These are phyloP conservation scores for Rhaphigaster nebulosa DNA, from an alignment of 2,888 invertebrate genomes.

Conservation along the genomic window DNA sequence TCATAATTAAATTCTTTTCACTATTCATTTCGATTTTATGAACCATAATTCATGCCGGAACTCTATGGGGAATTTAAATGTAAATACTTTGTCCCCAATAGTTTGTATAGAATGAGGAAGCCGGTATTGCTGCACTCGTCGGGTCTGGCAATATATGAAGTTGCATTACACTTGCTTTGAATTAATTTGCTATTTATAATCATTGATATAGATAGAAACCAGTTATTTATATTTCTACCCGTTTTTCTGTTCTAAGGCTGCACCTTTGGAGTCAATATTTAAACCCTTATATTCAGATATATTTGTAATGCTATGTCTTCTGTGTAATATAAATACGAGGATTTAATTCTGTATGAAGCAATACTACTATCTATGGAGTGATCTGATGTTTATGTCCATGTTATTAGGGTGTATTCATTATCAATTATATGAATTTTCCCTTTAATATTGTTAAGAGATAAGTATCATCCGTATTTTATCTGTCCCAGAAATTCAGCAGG, in stretches of 20 bases:
- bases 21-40: not conserved
- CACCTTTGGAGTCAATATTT: not conserved
- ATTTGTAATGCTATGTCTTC: not conserved
- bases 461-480: not conserved
- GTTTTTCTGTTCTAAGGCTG: not conserved
- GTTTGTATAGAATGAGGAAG: not conserved
- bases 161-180: not conserved
- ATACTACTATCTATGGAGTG: not conserved
- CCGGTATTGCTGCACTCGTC: not conserved
- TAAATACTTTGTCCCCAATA: not conserved
- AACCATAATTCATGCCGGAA: not conserved
- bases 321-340: not conserved
- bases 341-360: not conserved
- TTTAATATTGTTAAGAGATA: not conserved
- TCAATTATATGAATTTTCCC: not conserved
- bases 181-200: not conserved
- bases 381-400: not conserved
- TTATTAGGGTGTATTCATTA: not conserved
- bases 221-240: not conserved
- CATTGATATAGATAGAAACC: not conserved
- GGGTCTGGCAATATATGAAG: not conserved
- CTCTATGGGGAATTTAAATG: not conserved
- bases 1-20: not conserved
- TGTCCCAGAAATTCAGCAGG: not conserved
- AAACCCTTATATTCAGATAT: not conserved